Evolutionary conservation across 2,113 vertebrate genomes (phyloP).

Genomic region (Echinops telfairi): DNA sequence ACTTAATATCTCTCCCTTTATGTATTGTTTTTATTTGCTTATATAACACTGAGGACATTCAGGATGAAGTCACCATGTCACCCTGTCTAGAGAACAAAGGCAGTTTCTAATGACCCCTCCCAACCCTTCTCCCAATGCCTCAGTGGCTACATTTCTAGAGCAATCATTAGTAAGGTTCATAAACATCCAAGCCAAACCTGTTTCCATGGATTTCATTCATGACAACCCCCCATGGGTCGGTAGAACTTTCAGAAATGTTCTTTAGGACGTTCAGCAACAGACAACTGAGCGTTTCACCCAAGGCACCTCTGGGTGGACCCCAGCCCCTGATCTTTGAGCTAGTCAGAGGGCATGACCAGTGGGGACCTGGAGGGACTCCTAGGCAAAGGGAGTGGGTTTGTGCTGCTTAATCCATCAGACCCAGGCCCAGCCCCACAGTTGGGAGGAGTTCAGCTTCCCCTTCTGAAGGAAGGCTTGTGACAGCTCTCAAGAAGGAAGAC

Average conservation of each 20-base stretch:
- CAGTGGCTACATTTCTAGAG: neutral
- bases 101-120: neutral
- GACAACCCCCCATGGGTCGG: neutral
- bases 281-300: neutral
- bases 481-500: neutral
- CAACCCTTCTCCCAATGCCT: neutral
- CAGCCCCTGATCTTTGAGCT: neutral
- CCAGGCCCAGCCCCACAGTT: neutral
- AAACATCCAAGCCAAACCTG: neutral
- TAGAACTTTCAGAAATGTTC: too few relatives aligned
- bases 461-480: neutral
- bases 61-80: neutral
- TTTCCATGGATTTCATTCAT: neutral
- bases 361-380: neutral
- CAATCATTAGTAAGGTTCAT: neutral
- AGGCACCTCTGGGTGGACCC: neutral
- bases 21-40: neutral
- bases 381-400: neutral
- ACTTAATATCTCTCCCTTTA: neutral
- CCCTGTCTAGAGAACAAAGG: neutral
- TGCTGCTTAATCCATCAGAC: neutral
- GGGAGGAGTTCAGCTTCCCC: neutral
- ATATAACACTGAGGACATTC: slow-evolving; percentile 19
- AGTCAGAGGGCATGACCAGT: neutral
- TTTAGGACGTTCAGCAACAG: neutral